Percentiles rank a stretch among this genome's conserved stretches.
Evolutionary conservation across 2,797 vertebrate genomes (phyloP).

Genomic region (Petrocephalus sullivani): DNA sequence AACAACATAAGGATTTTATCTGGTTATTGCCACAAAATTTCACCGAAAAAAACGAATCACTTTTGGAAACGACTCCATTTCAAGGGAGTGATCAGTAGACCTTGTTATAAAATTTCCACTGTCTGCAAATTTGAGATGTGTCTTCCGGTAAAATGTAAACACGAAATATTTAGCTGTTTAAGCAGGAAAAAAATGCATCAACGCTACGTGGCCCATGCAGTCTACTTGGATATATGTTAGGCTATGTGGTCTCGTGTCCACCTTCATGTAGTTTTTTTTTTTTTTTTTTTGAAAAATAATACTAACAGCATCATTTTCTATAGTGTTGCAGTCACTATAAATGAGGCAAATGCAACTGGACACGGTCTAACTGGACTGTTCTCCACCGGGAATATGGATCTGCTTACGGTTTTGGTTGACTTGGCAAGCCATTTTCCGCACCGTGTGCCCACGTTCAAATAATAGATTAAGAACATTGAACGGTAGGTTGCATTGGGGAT

Average conservation of each 20-base stretch:
- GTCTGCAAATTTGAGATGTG: neutral
- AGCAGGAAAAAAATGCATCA: neutral
- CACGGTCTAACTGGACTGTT: neutral
- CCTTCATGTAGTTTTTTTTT: neutral
- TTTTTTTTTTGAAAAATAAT: neutral
- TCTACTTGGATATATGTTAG: neutral
- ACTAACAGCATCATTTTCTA: neutral
- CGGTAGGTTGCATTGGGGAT: constrained; percentile 4
- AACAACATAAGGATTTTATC: constrained; percentile 10
- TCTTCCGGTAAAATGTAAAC: neutral
- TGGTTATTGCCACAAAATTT: neutral
- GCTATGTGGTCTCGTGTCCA: neutral
- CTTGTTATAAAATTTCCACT: neutral
- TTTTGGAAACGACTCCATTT: neutral
- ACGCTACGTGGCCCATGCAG: neutral
- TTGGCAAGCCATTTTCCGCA: constrained; percentile 16
- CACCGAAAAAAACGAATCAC: neutral
- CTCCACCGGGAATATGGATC: constrained; percentile 1
- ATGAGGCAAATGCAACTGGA: constrained; percentile 1
- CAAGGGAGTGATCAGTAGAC: neutral
- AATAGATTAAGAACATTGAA: constrained; percentile 13
- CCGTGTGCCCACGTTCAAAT: constrained; percentile 13
- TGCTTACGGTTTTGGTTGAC: constrained; percentile 6
- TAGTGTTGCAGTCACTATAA: neutral
- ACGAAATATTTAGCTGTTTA: neutral